Conservation (phyloP, 2,888 invertebrate species). For the Eupsilia transversa region DNA sequence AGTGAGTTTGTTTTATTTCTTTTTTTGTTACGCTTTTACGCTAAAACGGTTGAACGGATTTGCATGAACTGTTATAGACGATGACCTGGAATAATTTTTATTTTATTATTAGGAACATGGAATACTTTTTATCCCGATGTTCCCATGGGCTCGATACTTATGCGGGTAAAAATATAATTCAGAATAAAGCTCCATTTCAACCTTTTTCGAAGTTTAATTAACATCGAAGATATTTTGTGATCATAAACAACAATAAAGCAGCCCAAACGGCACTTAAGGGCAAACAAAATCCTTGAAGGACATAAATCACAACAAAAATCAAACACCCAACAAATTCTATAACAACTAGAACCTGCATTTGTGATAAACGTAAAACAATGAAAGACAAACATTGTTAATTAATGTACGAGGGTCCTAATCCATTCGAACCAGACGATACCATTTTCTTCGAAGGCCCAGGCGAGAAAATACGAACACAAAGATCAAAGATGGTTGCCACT, state of each 20-base stretch:
- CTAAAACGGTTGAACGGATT: no score
- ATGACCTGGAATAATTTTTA: no score
- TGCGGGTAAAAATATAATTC: no score
- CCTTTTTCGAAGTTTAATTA: not conserved
- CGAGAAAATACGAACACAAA: constrained; percentile 64
- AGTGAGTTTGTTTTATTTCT: no score
- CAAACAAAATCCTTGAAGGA: constrained; percentile 8
- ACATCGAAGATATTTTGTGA: not conserved
- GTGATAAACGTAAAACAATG: constrained; percentile 50
- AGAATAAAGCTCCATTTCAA: not conserved
- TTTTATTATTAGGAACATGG: no score
- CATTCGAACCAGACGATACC: constrained; percentile 63
- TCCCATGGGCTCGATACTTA: no score
- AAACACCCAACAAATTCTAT: not conserved
- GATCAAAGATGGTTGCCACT: constrained; percentile 70
- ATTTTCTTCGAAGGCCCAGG: constrained; percentile 50
- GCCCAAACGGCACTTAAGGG: constrained; percentile 27
- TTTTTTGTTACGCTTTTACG: no score
- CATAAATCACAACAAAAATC: constrained; percentile 18
- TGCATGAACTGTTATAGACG: no score
- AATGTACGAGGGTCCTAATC: constrained; percentile 58
- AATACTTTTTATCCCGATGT: no score
- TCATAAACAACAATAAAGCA: constrained; percentile 27
- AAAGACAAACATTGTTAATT: constrained; percentile 61
- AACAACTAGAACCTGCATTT: constrained; percentile 42